phyloP scores from a whole-genome alignment of 2,888 invertebrate genomes.

The Drosophila subsilvestris region DNA sequence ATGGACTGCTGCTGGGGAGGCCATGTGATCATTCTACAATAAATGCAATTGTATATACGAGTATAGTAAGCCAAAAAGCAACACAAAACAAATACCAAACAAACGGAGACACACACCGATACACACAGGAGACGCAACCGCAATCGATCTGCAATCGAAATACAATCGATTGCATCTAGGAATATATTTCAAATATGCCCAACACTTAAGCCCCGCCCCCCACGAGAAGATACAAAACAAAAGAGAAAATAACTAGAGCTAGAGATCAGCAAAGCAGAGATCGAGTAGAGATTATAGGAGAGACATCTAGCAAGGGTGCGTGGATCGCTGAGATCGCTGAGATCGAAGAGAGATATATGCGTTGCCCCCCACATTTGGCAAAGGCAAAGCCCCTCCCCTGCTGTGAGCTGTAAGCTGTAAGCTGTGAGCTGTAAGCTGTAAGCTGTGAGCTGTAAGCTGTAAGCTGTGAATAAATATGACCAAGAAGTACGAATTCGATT shows the following conservation, averaged over 20 bases:
- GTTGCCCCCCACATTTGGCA: too few species aligned
- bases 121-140: not conserved
- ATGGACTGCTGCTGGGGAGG: not conserved
- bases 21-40: slow-evolving; percentile 47
- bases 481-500: slow-evolving; percentile 99
- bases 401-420: not conserved
- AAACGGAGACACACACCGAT: not conserved
- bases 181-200: not conserved
- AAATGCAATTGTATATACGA: slow-evolving; percentile 40
- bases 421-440: not conserved
- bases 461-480: slow-evolving; percentile 89
- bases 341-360: too few species aligned
- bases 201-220: not conserved
- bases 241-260: not conserved
- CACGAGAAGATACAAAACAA: not conserved
- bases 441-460: too few species aligned
- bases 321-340: too few species aligned
- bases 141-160: not conserved
- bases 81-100: not conserved
- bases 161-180: not conserved
- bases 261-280: not conserved
- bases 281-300: not conserved
- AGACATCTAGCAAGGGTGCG: too few species aligned
- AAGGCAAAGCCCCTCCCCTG: too few species aligned
- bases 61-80: slow-evolving; percentile 7